These are phyloP conservation scores for Gymnosoma rotundatum DNA, from an alignment of 2,888 invertebrate genomes.

Conservation along the genomic window DNA sequence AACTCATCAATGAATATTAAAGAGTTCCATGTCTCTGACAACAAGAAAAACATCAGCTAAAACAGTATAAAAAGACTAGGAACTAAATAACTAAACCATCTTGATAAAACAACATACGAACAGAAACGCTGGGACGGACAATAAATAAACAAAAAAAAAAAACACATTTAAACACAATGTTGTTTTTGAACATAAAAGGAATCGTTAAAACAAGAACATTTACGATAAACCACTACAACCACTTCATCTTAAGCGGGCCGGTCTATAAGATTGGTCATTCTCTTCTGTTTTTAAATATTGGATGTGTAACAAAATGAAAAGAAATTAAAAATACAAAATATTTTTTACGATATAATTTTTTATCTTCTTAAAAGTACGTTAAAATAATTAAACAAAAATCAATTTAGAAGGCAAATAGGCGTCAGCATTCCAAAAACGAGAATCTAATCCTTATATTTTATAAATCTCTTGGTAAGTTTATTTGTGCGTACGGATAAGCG, in stretches of 20 bases:
- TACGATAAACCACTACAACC: slow-evolving; percentile 46
- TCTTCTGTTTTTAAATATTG: not conserved
- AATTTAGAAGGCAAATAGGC: too few species aligned
- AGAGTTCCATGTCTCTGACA: slow-evolving; percentile 34
- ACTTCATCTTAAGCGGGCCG: slow-evolving; percentile 44
- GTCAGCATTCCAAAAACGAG: too few species aligned
- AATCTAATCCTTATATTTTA: too few species aligned
- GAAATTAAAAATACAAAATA: too few species aligned
- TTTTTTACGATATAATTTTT: too few species aligned
- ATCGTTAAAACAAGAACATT: slow-evolving; percentile 67
- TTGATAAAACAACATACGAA: slow-evolving; percentile 47
- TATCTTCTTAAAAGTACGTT: too few species aligned
- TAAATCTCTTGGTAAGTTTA: too few species aligned
- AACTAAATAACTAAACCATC: slow-evolving; percentile 70
- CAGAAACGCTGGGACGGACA: slow-evolving; percentile 8
- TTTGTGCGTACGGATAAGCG: too few species aligned
- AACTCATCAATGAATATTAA: slow-evolving; percentile 69
- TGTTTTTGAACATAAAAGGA: slow-evolving; percentile 62
- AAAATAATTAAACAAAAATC: too few species aligned
- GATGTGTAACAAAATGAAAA: not conserved
- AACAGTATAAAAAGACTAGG: slow-evolving; percentile 30
- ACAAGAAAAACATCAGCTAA: not conserved
- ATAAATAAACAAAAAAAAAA: not conserved
- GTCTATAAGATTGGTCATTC: slow-evolving; percentile 14
- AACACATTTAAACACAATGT: slow-evolving; percentile 52